phyloP scores from a whole-genome alignment of 1,140 invertebrate species.

The Meloidogyne exigua region DNA sequence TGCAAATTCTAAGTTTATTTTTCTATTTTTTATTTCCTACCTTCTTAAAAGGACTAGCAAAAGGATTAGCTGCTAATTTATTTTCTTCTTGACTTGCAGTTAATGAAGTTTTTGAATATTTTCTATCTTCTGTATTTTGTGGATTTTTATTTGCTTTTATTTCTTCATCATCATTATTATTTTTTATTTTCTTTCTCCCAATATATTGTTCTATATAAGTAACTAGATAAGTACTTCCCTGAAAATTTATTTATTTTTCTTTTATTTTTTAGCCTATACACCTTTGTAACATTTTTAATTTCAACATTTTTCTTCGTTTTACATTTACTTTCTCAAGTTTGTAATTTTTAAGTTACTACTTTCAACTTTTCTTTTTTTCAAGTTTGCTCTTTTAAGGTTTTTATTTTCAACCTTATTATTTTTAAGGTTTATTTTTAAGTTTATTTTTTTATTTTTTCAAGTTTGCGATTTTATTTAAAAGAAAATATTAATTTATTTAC shows the following conservation, averaged over 20 bases:
- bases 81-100: slow-evolving; percentile 27
- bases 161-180: slow-evolving; percentile 17
- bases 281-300: too few species aligned
- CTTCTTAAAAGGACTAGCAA: slow-evolving; percentile 50
- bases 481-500: slow-evolving; percentile 19
- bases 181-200: slow-evolving; percentile 38
- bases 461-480: background rate
- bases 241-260: slow-evolving; percentile 7
- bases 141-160: slow-evolving; percentile 12
- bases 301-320: too few species aligned
- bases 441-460: too few species aligned
- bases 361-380: too few species aligned
- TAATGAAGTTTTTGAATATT: slow-evolving; percentile 13
- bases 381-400: background rate
- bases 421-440: too few species aligned
- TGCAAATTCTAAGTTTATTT: slow-evolving; percentile 16
- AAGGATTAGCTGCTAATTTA: slow-evolving; percentile 46
- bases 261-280: too few species aligned
- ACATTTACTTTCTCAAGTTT: too few species aligned
- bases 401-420: too few species aligned
- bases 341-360: too few species aligned
- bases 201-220: slow-evolving; percentile 49
- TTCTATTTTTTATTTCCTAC: background rate
- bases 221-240: slow-evolving; percentile 61
- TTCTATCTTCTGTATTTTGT: slow-evolving; percentile 8